These are phyloP conservation scores for Xenopus laevis DNA, from an alignment of 2,113 vertebrate genomes.

Conservation along the genomic window DNA sequence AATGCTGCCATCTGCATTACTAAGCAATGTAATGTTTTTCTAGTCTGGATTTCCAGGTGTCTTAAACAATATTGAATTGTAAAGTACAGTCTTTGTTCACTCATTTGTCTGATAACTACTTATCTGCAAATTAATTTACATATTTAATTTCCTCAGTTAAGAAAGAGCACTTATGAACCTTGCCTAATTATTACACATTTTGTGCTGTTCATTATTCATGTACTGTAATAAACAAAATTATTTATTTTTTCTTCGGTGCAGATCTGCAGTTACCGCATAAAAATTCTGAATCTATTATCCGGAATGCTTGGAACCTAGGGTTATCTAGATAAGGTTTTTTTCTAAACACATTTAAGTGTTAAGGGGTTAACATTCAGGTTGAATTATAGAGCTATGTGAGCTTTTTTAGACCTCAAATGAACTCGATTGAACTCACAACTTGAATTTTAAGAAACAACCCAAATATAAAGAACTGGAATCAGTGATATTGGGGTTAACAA, in stretches of 20 bases:
- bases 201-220: conserved; percentile 64
- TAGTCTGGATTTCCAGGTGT: conserved; percentile 56
- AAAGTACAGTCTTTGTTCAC: conserved; percentile 49
- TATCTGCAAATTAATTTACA: conserved; percentile 69
- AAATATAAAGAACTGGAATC: too few species aligned
- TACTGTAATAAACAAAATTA: conserved; percentile 61
- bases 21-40: conserved; percentile 55
- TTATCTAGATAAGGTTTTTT: too few species aligned
- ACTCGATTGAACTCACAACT: too few species aligned
- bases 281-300: too few species aligned
- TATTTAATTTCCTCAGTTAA: conserved; percentile 69
- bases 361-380: too few species aligned
- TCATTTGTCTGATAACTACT: conserved; percentile 64
- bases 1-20: conserved; percentile 59
- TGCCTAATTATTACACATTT: conserved; percentile 67
- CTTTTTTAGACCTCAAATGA: too few species aligned
- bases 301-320: too few species aligned
- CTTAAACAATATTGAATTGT: conserved; percentile 69
- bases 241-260: conserved; percentile 45
- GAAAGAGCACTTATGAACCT: conserved; percentile 64
- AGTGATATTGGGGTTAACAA: too few species aligned
- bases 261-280: background rate
- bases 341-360: too few species aligned
- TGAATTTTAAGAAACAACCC: too few species aligned
- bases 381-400: too few species aligned